Conservation (phyloP, 2,888 invertebrate species). For the Eretmocerus hayati region DNA sequence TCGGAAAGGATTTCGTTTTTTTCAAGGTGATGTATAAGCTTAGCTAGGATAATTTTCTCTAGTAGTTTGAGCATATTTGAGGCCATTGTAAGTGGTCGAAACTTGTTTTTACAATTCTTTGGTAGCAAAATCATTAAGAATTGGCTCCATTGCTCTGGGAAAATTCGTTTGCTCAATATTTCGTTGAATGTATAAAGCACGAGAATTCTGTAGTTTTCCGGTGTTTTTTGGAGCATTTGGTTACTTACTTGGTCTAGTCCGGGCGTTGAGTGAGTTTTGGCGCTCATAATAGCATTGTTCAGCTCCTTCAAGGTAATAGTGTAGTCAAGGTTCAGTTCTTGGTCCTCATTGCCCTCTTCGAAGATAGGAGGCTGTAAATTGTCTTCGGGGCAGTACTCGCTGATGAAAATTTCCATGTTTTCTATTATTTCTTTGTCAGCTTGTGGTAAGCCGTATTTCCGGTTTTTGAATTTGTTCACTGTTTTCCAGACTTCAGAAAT, state of each 20-base stretch:
- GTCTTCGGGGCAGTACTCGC: not conserved
- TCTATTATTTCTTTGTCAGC: not conserved
- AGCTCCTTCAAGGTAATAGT: not conserved
- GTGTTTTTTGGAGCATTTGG: not conserved
- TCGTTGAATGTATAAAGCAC: not conserved
- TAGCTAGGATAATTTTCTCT: not conserved
- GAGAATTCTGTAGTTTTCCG: not conserved
- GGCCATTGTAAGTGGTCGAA: not conserved
- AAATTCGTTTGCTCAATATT: not conserved
- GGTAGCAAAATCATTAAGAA: not conserved
- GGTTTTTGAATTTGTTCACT: not conserved
- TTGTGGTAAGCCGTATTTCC: not conserved
- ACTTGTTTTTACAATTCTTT: not conserved
- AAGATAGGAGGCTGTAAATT: not conserved
- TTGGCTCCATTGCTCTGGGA: not conserved
- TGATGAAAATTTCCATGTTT: not conserved
- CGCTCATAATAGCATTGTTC: not conserved
- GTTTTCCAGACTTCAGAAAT: not conserved
- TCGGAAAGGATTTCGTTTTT: not conserved
- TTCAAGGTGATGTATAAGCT: not conserved
- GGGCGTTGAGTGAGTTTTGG: not conserved
- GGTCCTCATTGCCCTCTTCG: not conserved
- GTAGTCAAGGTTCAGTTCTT: not conserved
- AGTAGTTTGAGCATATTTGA: not conserved
- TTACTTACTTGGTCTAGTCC: slow-evolving; percentile 2